Evolutionary conservation across 2,888 invertebrate genomes (phyloP), one percentile per base, ranked within the genome.

Genomic region (Atethmia centrago): DNA sequence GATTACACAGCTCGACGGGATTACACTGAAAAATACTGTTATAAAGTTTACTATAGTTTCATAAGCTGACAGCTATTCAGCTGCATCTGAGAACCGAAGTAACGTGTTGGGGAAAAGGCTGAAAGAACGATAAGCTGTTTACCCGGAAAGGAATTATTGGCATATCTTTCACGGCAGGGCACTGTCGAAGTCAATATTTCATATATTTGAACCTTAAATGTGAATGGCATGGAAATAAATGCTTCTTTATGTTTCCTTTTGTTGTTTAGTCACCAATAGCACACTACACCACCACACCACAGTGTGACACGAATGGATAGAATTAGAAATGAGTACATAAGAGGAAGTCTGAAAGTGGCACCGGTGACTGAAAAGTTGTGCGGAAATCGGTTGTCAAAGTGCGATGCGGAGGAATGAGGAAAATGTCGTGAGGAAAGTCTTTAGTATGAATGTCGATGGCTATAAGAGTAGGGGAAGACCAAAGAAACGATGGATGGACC

Each of bases 11-110:
- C 49, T 61, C 21, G 45, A 12, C 47, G 45, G 40, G 69, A 72
- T 82, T 58, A 67, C 49, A 62, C 16, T 16, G 64, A 59, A 77
- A 74, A 74, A 72, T 45, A 79, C 21, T 21, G 45, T 62, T 74
- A 80, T 31, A 36, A 80, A 73, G 45, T 51, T 74, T 53, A 45
- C 31, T 25, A 25, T 45, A 45, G 45, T 58, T 53, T 71, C 14
- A 49, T 49, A 56, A 72, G 40, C 55, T 79, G 45, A 45, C 45
- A 66, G 58, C 28, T n/a, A 53, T 45, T 45, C 69, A 68, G 21
- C 7, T 28, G 36, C 78, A 47, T 66, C 36, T 62, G 19, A 47
- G 47, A 51, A 28, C 16, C 0, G 4, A 51, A 7, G 25, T 40
- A 42, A 59, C 14, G 2, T 47, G 19, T 58, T 59, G 51, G 14